These are phyloP conservation scores for Cantharis rustica DNA, from an alignment of 2,888 invertebrate genomes.

Conservation along the genomic window DNA sequence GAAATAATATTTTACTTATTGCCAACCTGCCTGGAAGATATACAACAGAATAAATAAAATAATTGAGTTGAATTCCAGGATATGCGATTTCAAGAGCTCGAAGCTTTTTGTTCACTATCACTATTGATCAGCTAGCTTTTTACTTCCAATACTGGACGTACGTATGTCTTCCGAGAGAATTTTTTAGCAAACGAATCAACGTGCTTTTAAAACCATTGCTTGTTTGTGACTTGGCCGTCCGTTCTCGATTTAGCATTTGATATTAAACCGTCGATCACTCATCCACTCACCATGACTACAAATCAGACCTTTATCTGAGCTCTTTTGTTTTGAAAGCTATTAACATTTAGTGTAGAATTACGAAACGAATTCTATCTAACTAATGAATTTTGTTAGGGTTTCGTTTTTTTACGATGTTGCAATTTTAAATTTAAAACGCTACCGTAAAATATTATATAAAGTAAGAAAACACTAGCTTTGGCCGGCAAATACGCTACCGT, in stretches of 20 bases:
- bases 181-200: background rate
- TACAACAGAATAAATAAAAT: background rate
- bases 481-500: slow-evolving; percentile 11
- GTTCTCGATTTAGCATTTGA: background rate
- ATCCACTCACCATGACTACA: background rate
- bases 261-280: background rate
- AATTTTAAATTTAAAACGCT: background rate
- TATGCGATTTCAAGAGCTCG: background rate
- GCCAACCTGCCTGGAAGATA: background rate
- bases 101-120: background rate
- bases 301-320: background rate
- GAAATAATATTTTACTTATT: background rate
- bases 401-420: background rate
- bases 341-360: background rate
- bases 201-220: background rate
- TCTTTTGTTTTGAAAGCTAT: background rate
- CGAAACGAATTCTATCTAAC: background rate
- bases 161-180: background rate
- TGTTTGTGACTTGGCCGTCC: background rate
- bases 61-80: background rate
- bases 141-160: background rate
- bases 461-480: background rate
- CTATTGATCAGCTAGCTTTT: background rate
- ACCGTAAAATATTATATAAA: background rate
- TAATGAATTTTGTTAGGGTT: background rate